Evolutionary conservation across 2,888 invertebrate species (phyloP), one percentile per base, ranked within the genome.

Genomic region (Hipparchia sbordonii): DNA sequence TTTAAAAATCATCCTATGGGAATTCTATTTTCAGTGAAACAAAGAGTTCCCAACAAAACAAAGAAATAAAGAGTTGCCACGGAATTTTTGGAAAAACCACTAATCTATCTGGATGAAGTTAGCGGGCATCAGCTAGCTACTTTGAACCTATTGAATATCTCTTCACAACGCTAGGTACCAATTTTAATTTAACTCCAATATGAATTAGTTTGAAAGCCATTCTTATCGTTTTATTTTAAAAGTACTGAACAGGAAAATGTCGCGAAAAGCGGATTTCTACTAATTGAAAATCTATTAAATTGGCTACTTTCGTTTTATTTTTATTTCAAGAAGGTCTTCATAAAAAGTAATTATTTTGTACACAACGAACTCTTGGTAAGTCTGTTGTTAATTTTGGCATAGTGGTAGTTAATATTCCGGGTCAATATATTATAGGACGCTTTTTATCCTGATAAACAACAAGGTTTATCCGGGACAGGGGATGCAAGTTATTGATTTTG

Each of bases 251-350:
- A 84, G 79, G 75, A 54, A 69, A 72, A 72, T 79, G 79, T 81
- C 81, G 82, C 81, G 79, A 84, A 85, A 84, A 83, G 82, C 81
- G 81, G 82, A 84, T 83, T 84, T 82, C 80, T 81, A 85, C 81
- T 86, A 86, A 86, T 68, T 68, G 68, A 68, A 82, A 83, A 84
- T 84, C 80, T 79, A 83, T 79, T 85, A 84, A 83, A 85, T 85
- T 84, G 78, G 75, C 74, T 75, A 46, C 72, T 67, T 71, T 71
- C 72, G 71, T 71, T 73, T 77, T 74, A 71, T 67, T 70, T 77
- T 60, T 62, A 59, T 67, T 57, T 46, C 57, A 51, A 59, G 51
- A 60, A 2, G 59, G 51, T 59, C 51, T 68, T 68, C 48, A 60
- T 51, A 60, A 51, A 68, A 60, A 23, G 13, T 68, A 51, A 68